Evolutionary conservation across 2,113 vertebrate species (phyloP), one percentile per base, ranked within the genome.

Genomic region (Cololabis saira): DNA sequence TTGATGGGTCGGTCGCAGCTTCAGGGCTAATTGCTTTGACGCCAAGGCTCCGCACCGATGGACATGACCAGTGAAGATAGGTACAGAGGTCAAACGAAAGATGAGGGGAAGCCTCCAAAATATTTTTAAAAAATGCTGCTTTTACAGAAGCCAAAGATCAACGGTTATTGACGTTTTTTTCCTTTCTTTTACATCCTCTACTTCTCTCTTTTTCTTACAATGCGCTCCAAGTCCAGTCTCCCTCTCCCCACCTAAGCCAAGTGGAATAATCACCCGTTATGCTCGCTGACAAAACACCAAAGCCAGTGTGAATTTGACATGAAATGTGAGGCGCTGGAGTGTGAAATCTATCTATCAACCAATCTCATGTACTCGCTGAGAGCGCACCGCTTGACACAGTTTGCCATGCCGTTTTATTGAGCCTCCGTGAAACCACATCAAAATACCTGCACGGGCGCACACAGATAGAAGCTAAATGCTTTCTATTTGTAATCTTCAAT

Each of bases 211-310:
- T 24, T 44, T 16, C 12, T 8, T 43, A 8, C 22, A 37, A 17
- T 30, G 19, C 17, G 4, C 33, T 41, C 40, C 19, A 49, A 17
- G 10, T 22, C 47, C 21, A 4, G 14, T 53, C 15, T 1, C 0
- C 33, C 53, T 16, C 66, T 48, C 45, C 9, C 43, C 0, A 42
- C n/a, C 70, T 33, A 83, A 79, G 67, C 80, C 59, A n/a, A 81
- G 83, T 80, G 74, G 78, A 90, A 87, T 90, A 85, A 90, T 91
- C 76, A 79, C 79, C 83, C 83, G 87, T 85, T 90, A 73, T 69
- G 78, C 80, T 83, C 82, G 64, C 79, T 65, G 80, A 86, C 83
- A 83, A 86, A 90, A 84, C 82, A 82, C 74, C 60, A 64, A 74
- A 67, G 75, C 74, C 57, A 63, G 74, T 85, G 61, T 73, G 59